Evolutionary conservation across 2,888 invertebrate genomes (phyloP).

Genomic region (Oscheius sp.): DNA sequence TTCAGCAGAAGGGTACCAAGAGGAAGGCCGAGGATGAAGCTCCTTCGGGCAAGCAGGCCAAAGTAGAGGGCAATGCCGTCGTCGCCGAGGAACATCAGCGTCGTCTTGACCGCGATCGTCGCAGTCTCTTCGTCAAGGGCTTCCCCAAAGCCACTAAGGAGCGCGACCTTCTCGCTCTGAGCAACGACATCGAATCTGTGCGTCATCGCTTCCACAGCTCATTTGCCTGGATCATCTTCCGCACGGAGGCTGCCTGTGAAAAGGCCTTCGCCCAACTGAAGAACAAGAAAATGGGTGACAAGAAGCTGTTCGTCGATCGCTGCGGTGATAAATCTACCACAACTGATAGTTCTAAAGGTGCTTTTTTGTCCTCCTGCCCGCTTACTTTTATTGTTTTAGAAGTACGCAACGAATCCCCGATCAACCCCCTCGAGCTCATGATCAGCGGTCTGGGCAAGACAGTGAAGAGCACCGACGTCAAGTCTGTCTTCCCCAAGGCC

Average conservation of each 20-base stretch:
- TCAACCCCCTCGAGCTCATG: constrained; percentile 56
- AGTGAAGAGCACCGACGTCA: constrained; percentile 42
- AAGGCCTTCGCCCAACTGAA: constrained; percentile 47
- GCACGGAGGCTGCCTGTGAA: constrained; percentile 52
- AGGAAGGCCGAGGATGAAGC: constrained; percentile 48
- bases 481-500: constrained; percentile 46
- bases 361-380: background rate
- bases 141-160: constrained; percentile 52
- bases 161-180: constrained; percentile 37
- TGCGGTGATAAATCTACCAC: constrained; percentile 48
- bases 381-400: background rate
- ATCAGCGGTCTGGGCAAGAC: constrained; percentile 45
- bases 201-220: constrained; percentile 48
- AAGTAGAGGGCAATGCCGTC: constrained; percentile 38
- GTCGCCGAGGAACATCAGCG: constrained; percentile 60
- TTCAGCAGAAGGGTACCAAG: constrained; percentile 26
- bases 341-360: background rate
- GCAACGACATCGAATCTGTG: constrained; percentile 51
- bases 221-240: constrained; percentile 62
- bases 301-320: constrained; percentile 55
- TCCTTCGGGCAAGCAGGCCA: constrained; percentile 30
- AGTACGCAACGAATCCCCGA: constrained; percentile 23
- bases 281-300: constrained; percentile 43
- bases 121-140: constrained; percentile 62
- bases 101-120: constrained; percentile 55